phyloP scores from a whole-genome alignment of 2,797 vertebrate species.

The Eleutherodactylus coqui region DNA sequence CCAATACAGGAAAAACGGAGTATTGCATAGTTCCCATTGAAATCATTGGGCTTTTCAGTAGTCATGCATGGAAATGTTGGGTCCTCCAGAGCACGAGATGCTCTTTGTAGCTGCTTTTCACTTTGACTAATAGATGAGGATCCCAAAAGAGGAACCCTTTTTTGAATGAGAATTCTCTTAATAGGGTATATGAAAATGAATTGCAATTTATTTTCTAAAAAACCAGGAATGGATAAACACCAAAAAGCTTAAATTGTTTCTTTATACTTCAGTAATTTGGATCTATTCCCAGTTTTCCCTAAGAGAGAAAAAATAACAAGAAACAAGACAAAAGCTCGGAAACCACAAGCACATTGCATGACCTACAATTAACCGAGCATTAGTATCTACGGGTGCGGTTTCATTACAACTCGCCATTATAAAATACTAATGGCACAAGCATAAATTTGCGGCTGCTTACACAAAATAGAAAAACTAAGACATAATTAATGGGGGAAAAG shows the following conservation, averaged over 20 bases:
- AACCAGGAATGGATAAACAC: not conserved
- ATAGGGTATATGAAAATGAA: not conserved
- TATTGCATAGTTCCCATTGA: not conserved
- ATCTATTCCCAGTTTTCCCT: not conserved
- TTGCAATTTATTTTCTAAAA: not conserved
- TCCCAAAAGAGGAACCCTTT: not conserved
- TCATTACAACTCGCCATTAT: not conserved
- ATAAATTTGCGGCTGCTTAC: not conserved
- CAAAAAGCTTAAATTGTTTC: not conserved
- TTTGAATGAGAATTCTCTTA: too few species aligned
- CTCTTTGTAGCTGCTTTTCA: not conserved
- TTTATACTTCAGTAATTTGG: not conserved
- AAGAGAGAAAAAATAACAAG: not conserved
- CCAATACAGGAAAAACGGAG: not conserved
- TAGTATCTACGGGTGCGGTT: not conserved
- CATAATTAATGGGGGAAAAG: slow-evolving; percentile 8
- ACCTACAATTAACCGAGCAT: not conserved
- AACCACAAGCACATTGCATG: not conserved
- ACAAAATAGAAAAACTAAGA: not conserved
- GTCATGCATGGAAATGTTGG: not conserved
- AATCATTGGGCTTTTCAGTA: not conserved
- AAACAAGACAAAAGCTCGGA: not conserved
- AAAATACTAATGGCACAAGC: not conserved
- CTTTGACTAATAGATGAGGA: not conserved
- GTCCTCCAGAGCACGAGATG: not conserved